A percentile compares a stretch with the other conserved stretches of the same genome.
These are phyloP conservation scores for Philonicus albiceps DNA, from an alignment of 2,888 invertebrate genomes.

Conservation along the genomic window DNA sequence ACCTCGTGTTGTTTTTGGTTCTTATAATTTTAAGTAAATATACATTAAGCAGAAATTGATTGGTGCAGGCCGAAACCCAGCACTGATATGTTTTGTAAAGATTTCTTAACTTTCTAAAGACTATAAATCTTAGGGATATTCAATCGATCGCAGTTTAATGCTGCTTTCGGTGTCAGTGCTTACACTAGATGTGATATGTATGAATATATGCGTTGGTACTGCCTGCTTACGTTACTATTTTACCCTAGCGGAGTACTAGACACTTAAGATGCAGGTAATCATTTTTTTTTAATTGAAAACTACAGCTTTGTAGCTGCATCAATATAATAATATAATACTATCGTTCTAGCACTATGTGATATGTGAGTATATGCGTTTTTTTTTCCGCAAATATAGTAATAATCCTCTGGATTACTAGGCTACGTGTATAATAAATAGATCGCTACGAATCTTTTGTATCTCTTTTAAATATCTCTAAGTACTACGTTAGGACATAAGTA, in stretches of 20 bases:
- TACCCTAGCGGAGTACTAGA: neutral
- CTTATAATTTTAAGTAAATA: neutral
- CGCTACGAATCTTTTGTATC: neutral
- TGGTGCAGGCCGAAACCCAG: neutral
- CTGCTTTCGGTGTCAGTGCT: neutral
- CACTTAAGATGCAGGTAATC: neutral
- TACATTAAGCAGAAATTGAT: slow-evolving; percentile 11
- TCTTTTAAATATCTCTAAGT: neutral
- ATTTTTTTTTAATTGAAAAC: neutral
- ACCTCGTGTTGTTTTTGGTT: slow-evolving; percentile 17
- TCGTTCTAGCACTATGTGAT: slow-evolving; percentile 1
- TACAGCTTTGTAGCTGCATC: neutral
- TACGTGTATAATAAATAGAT: slow-evolving; percentile 17
- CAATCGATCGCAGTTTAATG: neutral
- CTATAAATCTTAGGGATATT: neutral
- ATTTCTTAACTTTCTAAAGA: neutral
- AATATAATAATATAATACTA: slow-evolving; percentile 15
- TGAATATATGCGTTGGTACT: neutral
- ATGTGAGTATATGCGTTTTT: neutral
- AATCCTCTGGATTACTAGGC: neutral
- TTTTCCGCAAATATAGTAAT: neutral
- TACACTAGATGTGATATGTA: slow-evolving; percentile 26
- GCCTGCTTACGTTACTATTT: neutral
- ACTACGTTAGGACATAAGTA: slow-evolving; percentile 44
- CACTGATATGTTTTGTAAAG: slow-evolving; percentile 20